Percentiles rank a stretch among this genome's conserved stretches.
Evolutionary conservation across 2,113 vertebrate species (phyloP).

Genomic region (Pseudopodoces humilis): DNA sequence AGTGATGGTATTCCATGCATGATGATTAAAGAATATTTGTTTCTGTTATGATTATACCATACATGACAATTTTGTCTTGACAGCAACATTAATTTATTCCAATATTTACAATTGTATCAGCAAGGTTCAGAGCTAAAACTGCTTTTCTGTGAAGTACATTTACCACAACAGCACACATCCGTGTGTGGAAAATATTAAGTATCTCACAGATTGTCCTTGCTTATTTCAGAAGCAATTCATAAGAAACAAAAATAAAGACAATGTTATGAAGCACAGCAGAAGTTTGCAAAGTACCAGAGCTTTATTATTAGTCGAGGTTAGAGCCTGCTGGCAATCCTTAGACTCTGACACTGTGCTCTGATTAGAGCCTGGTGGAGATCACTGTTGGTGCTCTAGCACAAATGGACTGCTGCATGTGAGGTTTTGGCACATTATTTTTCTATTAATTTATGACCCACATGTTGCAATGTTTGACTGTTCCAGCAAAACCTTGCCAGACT

Average conservation of each 20-base stretch:
- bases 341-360: not conserved
- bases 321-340: not conserved
- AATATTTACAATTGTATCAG: not conserved
- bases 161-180: not conserved
- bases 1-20: not conserved
- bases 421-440: not conserved
- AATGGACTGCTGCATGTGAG: not conserved
- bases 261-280: not conserved
- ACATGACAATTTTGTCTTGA: not conserved
- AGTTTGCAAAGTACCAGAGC: not conserved
- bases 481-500: not conserved
- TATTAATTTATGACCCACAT: not conserved
- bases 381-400: not conserved
- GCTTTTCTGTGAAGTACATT: not conserved
- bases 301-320: not conserved
- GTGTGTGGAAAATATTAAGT: not conserved
- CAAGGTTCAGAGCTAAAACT: not conserved
- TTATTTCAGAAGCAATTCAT: not conserved
- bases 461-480: not conserved
- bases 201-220: not conserved
- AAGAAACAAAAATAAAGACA: not conserved
- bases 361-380: not conserved
- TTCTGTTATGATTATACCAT: not conserved
- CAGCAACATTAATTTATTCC: not conserved
- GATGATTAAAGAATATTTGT: not conserved